A percentile compares a stretch with the other conserved stretches of the same genome.
phyloP scores from a whole-genome alignment of 1,140 invertebrate species.

The Drosophila suzukii region DNA sequence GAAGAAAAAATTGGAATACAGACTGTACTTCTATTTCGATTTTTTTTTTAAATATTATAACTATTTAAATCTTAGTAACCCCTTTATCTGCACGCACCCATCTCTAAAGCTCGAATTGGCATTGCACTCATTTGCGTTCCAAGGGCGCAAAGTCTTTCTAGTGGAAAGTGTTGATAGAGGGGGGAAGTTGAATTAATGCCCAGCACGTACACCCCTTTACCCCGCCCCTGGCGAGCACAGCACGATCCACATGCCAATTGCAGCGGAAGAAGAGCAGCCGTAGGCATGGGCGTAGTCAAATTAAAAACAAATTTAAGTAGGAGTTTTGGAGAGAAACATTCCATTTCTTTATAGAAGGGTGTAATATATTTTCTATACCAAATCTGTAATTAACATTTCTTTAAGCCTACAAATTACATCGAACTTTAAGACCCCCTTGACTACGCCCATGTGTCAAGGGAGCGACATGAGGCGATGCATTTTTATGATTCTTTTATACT shows the following conservation, averaged over 20 bases:
- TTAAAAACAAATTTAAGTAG: not conserved
- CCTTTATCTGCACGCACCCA: constrained; percentile 11
- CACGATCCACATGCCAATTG: constrained; percentile 57
- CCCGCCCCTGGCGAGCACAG: constrained; percentile 22
- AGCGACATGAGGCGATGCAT: constrained; percentile 38
- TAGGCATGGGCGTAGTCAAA: not conserved
- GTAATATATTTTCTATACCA: not conserved
- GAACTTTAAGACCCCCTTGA: not conserved
- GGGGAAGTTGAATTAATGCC: constrained; percentile 57
- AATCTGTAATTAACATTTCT: not conserved
- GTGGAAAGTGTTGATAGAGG: not conserved
- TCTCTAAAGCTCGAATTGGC: constrained; percentile 40
- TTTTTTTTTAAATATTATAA: not conserved
- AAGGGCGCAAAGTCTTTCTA: constrained; percentile 22
- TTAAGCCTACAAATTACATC: not conserved
- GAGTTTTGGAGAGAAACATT: not conserved
- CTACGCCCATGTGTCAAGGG: not conserved
- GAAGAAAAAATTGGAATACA: no score
- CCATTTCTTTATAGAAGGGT: not conserved
- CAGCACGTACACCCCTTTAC: constrained; percentile 48
- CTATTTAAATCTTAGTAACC: not conserved
- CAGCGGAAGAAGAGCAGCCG: constrained; percentile 25
- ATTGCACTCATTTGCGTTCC: constrained; percentile 61
- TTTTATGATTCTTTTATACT: constrained; percentile 59
- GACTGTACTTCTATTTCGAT: no score